Evolutionary conservation across 2,797 vertebrate genomes (phyloP).

Genomic region (Pipistrellus pygmaeus): DNA sequence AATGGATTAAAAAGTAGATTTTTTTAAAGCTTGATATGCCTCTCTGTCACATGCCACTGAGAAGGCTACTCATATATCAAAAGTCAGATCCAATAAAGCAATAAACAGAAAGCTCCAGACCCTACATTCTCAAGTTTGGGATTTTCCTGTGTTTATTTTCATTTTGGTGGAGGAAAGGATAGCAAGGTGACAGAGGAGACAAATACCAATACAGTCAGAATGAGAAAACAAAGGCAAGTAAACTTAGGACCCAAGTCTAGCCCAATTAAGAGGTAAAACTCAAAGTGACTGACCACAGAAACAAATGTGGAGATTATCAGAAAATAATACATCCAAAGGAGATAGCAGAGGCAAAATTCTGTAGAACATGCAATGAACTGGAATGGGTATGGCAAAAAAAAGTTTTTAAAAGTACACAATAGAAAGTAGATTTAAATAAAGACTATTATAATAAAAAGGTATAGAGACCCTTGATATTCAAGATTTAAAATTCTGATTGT

Average conservation of each 20-base stretch:
- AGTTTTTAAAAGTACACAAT: not conserved
- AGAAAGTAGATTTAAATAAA: conserved; percentile 41
- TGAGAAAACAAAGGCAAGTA: not conserved
- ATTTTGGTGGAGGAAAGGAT: conserved; percentile 10
- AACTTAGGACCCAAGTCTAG: not conserved
- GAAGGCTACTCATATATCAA: not conserved
- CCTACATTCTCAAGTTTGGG: conserved; percentile 1
- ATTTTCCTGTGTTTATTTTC: conserved; percentile 6
- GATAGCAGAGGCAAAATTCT: conserved; percentile 14
- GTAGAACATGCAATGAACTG: not conserved
- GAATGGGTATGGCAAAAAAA: not conserved
- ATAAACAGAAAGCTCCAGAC: not conserved
- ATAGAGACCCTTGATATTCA: not conserved
- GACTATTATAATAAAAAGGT: not conserved
- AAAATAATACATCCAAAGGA: conserved; percentile 19
- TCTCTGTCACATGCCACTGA: not conserved
- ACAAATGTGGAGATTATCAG: not conserved
- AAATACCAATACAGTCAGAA: not conserved
- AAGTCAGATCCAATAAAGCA: conserved; percentile 44
- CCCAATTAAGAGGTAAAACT: not conserved
- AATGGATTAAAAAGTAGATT: not conserved
- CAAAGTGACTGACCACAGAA: not conserved
- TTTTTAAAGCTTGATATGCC: conserved; percentile 20
- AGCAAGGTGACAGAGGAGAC: not conserved
- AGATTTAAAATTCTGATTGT: conserved; percentile 39